phyloP scores from a whole-genome alignment of 2,113 vertebrate genomes.

The Sciurus niger region DNA sequence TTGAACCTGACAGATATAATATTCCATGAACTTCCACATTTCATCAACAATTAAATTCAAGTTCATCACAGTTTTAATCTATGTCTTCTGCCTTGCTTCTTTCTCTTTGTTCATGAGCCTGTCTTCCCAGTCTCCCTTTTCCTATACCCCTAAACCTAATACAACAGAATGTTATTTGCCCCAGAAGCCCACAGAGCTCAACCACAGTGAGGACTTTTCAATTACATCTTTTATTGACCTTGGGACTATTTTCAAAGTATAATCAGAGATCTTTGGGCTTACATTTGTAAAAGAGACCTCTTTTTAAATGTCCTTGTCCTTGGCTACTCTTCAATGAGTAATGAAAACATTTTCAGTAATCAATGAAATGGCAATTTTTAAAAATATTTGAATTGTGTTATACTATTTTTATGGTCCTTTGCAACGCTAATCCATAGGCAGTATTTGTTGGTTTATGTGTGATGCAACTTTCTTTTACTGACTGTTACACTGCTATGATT shows the following conservation, averaged over 20 bases:
- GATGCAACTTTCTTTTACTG: not conserved
- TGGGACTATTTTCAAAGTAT: not conserved
- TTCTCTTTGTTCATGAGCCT: not conserved
- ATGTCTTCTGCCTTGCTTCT: not conserved
- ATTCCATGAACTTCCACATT: not conserved
- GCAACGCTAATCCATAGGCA: not conserved
- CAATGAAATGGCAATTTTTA: not conserved
- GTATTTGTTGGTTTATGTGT: not conserved
- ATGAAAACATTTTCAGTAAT: not conserved
- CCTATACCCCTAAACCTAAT: not conserved
- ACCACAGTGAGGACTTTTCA: not conserved
- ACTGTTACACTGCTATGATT: not conserved
- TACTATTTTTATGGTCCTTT: not conserved
- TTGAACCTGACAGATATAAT: slow-evolving; percentile 31
- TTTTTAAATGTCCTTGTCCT: slow-evolving; percentile 27
- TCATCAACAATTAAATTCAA: slow-evolving; percentile 33
- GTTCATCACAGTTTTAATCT: not conserved
- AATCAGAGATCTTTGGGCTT: not conserved
- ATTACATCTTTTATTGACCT: not conserved
- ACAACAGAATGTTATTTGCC: not conserved
- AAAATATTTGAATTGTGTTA: not conserved
- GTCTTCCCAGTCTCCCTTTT: not conserved
- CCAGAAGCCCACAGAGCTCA: not conserved
- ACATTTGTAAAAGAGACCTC: not conserved
- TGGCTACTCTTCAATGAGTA: not conserved